Conservation (phyloP, 2,888 invertebrate genomes). For the Brenthis ino region DNA sequence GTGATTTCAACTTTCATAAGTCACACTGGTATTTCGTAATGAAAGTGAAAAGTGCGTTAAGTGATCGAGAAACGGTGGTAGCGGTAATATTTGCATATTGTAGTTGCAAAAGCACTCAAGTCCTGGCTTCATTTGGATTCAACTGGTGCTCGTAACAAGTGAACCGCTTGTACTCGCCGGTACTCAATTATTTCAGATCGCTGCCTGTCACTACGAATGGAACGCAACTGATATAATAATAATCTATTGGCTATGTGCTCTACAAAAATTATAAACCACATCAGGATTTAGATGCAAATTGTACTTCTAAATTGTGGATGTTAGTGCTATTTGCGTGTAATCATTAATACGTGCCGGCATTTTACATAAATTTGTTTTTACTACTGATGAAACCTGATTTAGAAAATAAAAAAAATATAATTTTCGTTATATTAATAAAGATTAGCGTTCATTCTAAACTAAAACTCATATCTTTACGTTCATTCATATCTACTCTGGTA, state of each 20-base stretch:
- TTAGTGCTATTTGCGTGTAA: slow-evolving; percentile 3
- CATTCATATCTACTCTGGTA: no score
- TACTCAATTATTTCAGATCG: slow-evolving; percentile 61
- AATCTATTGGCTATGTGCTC: slow-evolving; percentile 46
- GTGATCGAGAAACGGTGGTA: slow-evolving; percentile 41
- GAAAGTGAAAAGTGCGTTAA: slow-evolving; percentile 37
- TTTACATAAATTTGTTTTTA: no score
- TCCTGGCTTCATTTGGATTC: slow-evolving; percentile 48
- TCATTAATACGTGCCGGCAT: not conserved
- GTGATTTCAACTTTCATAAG: slow-evolving; percentile 16
- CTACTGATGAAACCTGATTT: no score
- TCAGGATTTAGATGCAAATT: slow-evolving; percentile 28
- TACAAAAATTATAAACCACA: slow-evolving; percentile 34
- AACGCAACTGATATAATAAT: slow-evolving; percentile 57
- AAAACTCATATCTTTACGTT: no score
- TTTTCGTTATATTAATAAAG: no score
- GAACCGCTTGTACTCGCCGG: slow-evolving; percentile 41
- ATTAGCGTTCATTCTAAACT: no score
- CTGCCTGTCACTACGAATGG: slow-evolving; percentile 48
- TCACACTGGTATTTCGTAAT: slow-evolving; percentile 27
- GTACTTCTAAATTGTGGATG: slow-evolving; percentile 8
- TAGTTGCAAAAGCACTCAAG: slow-evolving; percentile 39
- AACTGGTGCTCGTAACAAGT: slow-evolving; percentile 40
- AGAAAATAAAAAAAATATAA: no score
- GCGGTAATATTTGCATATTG: slow-evolving; percentile 39